phyloP scores from a whole-genome alignment of 2,797 vertebrate genomes.

The Sardinella longiceps region DNA sequence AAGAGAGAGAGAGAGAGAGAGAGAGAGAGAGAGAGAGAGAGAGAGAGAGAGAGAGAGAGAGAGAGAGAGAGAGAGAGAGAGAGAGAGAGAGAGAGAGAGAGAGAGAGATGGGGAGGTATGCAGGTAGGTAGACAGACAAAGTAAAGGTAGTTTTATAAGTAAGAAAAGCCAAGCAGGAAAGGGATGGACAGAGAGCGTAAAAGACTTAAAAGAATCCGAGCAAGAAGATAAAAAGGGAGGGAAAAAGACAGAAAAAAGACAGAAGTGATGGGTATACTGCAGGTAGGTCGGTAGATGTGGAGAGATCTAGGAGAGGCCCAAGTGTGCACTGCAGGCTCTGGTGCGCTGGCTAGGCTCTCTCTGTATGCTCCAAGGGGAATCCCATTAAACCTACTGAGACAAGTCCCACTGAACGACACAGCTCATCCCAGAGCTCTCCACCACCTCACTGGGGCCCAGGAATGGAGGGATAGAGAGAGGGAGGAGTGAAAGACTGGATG shows the following conservation, averaged over 20 bases:
- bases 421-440: background rate
- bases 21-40: background rate
- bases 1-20: background rate
- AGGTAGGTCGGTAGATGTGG: background rate
- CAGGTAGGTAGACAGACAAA: no score
- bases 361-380: conserved; percentile 23
- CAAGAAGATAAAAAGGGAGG: conserved; percentile 14
- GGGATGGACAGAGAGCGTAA: no score
- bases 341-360: background rate
- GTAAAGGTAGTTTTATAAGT: no score
- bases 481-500: background rate
- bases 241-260: conserved; percentile 18
- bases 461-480: background rate
- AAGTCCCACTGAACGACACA: background rate
- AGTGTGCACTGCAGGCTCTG: conserved; percentile 46
- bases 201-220: background rate
- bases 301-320: background rate
- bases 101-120: no score
- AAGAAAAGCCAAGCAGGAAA: no score
- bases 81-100: background rate
- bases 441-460: background rate
- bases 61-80: background rate
- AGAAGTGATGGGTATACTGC: conserved; percentile 3
- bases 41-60: background rate
- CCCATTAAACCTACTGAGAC: conserved; percentile 31